Percentiles rank a stretch among this genome's conserved stretches.
phyloP scores from a whole-genome alignment of 2,797 vertebrate genomes.

The Monodelphis domestica region DNA sequence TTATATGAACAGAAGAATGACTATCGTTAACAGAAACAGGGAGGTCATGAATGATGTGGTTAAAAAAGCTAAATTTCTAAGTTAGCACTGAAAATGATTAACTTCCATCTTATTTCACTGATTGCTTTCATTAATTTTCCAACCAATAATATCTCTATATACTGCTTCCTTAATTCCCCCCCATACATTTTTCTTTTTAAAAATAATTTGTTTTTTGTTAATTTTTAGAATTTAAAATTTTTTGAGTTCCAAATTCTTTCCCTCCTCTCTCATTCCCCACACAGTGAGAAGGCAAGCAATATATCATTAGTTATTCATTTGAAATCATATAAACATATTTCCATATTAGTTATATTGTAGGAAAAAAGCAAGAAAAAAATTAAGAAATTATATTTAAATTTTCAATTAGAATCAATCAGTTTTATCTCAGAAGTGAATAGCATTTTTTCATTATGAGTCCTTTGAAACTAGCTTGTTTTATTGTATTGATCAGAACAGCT shows the following conservation, averaged over 20 bases:
- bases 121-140: not conserved
- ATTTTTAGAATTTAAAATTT: not conserved
- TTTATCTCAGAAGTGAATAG: not conserved
- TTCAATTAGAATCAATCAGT: not conserved
- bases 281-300: not conserved
- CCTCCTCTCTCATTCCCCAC: not conserved
- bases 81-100: not conserved
- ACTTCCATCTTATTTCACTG: not conserved
- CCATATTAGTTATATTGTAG: not conserved
- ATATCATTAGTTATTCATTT: not conserved
- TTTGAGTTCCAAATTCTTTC: not conserved
- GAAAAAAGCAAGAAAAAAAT: not conserved
- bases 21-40: not conserved
- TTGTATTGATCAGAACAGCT: not conserved
- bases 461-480: not conserved
- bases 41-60: not conserved
- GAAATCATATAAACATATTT: not conserved
- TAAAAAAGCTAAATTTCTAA: not conserved
- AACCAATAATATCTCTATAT: not conserved
- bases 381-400: not conserved
- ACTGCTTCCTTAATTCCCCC: not conserved
- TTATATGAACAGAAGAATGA: not conserved
- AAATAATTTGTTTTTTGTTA: not conserved
- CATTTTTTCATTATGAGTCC: not conserved
- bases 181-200: not conserved